Evolutionary conservation across 2,113 vertebrate species (phyloP), one percentile per base, ranked within the genome.

Genomic region (Parus major): DNA sequence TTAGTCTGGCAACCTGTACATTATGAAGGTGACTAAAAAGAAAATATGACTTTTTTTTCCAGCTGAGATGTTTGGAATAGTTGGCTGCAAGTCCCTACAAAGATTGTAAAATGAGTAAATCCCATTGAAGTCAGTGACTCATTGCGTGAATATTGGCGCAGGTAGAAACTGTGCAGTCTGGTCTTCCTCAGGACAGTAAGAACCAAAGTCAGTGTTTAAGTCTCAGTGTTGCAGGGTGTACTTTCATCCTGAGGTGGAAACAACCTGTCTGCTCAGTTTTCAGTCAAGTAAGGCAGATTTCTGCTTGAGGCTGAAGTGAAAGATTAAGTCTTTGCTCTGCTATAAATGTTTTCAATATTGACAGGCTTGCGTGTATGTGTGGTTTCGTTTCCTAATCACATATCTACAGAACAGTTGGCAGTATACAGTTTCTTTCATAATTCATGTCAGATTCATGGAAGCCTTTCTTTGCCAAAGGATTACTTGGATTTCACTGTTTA

Each of bases 51-150:
- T 12, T 78, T 11, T 11, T 57, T 70, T 86, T n/a, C 33, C 22
- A 73, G 31, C 24, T 71, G 33, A 56, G 44, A 75, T 73, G 61
- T 92, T 90, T 92, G 66, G 39, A 90, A 92, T 94, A 81, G 44
- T 90, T 95, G 83, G 39, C 92, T 95, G 35, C 68, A 78, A 47
- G 88, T 94, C 86, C 72, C 82, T 88, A 23, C 85, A 59, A 60
- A 82, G 63, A 57, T 61, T 0, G 1, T 50, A 21, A 59, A 44
- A 20, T 81, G 75, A 95, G 39, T 88, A 39, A 96, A 93, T 73
- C 36, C n/a, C 4, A 0, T 5, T 50, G 44, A 87, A 91, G 33
- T 33, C 55, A 55, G 35, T 93, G 91, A 87, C 50, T 77, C 47
- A 19, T 24, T 82, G 59, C 68, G 15, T 80, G 59, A 79, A 70